These are phyloP conservation scores for Yponomeuta plumbellus DNA, from an alignment of 2,888 invertebrate genomes.

Conservation along the genomic window DNA sequence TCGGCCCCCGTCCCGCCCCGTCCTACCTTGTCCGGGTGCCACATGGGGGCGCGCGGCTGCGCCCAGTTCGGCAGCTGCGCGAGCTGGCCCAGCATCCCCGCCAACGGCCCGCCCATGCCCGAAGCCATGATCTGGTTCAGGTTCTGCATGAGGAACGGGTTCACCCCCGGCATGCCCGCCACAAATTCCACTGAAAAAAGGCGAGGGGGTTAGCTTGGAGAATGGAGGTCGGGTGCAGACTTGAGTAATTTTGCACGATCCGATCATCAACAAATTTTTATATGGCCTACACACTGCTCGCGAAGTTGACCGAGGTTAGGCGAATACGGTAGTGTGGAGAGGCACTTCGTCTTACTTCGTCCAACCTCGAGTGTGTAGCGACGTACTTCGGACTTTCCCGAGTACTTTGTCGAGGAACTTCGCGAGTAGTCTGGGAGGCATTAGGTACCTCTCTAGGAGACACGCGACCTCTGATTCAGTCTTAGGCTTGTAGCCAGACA, in stretches of 20 bases:
- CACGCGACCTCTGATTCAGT: too few relatives aligned
- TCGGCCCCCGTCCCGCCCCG: constrained; percentile 45
- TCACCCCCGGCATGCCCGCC: constrained; percentile 77
- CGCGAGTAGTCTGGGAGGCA: too few relatives aligned
- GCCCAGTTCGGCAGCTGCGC: constrained; percentile 47
- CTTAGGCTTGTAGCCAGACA: too few relatives aligned
- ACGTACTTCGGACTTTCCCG: too few relatives aligned
- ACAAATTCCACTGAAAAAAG: constrained; percentile 75
- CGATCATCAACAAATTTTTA: too few relatives aligned
- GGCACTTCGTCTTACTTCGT: too few relatives aligned
- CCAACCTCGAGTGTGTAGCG: too few relatives aligned
- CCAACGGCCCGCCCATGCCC: constrained; percentile 64
- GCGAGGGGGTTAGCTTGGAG: constrained; percentile 3
- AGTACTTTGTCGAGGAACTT: too few relatives aligned
- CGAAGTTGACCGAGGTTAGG: too few relatives aligned
- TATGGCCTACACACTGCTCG: too few relatives aligned
- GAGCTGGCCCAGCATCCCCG: constrained; percentile 58
- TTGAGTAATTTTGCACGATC: neutral
- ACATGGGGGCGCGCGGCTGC: constrained; percentile 43
- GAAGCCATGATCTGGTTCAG: constrained; percentile 65
- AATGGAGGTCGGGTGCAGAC: neutral
- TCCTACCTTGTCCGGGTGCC: constrained; percentile 52
- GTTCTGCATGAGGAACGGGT: constrained; percentile 69
- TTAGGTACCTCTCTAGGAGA: too few relatives aligned
- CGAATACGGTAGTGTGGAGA: too few relatives aligned